Conservation (phyloP, 2,888 invertebrate species). For the Axea sp. region DNA sequence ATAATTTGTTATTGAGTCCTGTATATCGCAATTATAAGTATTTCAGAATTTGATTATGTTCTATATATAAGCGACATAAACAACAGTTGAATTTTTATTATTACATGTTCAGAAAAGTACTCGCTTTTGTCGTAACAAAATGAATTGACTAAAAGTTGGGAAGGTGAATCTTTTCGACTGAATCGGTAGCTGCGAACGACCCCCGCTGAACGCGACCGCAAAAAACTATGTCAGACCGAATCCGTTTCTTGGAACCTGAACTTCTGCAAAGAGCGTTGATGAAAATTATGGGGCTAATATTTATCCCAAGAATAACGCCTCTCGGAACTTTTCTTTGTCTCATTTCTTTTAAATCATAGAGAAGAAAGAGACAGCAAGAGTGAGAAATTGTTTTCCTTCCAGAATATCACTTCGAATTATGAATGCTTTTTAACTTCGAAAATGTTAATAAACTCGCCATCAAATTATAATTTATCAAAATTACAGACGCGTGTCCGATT, state of each 20-base stretch:
- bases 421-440: neutral
- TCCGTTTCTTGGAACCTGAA: constrained; percentile 58
- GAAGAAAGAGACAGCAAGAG: too few relatives aligned
- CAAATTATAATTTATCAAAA: constrained; percentile 7
- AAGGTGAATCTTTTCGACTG: constrained; percentile 52
- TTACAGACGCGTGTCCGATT: too few relatives aligned
- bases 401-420: constrained; percentile 19
- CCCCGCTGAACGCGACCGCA: constrained; percentile 53
- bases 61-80: too few relatives aligned
- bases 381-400: constrained; percentile 31
- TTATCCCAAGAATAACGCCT: constrained; percentile 56
- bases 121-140: too few relatives aligned
- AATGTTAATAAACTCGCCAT: neutral
- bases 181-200: constrained; percentile 54
- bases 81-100: too few relatives aligned
- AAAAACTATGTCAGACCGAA: constrained; percentile 47
- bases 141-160: constrained; percentile 21
- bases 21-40: too few relatives aligned
- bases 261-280: constrained; percentile 51
- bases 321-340: constrained; percentile 47
- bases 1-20: too few relatives aligned
- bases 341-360: constrained; percentile 38
- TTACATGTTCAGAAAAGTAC: too few relatives aligned
- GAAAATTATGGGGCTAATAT: constrained; percentile 59
- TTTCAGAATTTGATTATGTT: too few relatives aligned